phyloP scores from a whole-genome alignment of 2,888 invertebrate species.

The Sarcophaga subvicina region DNA sequence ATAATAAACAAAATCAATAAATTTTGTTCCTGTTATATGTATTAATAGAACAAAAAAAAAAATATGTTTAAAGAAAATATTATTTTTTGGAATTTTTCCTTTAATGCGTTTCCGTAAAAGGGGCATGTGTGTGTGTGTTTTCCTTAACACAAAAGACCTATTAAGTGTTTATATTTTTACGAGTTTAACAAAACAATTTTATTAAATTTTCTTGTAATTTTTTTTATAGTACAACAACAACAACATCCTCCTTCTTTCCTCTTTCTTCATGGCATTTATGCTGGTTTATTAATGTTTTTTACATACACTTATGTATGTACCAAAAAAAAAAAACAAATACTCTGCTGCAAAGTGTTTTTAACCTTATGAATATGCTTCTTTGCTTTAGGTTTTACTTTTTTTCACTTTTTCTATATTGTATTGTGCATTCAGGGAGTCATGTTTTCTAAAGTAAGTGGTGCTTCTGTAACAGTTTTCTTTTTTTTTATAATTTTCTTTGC shows the following conservation, averaged over 20 bases:
- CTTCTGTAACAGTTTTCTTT: conserved; percentile 9
- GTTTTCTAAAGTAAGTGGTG: conserved; percentile 65
- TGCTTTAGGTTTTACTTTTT: not conserved
- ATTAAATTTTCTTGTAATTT: conserved; percentile 65
- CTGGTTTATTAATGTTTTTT: conserved; percentile 4
- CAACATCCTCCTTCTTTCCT: not conserved
- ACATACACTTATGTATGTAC: not conserved
- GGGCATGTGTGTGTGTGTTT: not conserved
- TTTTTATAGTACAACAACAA: conserved; percentile 38
- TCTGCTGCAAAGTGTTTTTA: conserved; percentile 65
- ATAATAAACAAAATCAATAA: not conserved
- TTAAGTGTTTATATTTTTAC: conserved; percentile 68
- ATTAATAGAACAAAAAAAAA: too few relatives aligned
- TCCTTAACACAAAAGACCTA: conserved; percentile 62
- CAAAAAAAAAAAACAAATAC: not conserved
- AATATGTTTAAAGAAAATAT: not conserved
- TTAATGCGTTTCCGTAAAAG: conserved; percentile 1
- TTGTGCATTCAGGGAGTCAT: conserved; percentile 59
- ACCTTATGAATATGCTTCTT: conserved; percentile 65
- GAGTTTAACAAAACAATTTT: conserved; percentile 68
- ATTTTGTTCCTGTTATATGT: not conserved
- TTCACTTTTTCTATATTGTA: conserved; percentile 29
- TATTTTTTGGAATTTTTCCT: not conserved
- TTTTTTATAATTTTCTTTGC: not conserved
- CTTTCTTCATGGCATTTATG: conserved; percentile 7